Percentiles rank a stretch among this genome's conserved stretches.
phyloP scores from a whole-genome alignment of 1,140 invertebrate species.

The Anoplophora glabripennis region DNA sequence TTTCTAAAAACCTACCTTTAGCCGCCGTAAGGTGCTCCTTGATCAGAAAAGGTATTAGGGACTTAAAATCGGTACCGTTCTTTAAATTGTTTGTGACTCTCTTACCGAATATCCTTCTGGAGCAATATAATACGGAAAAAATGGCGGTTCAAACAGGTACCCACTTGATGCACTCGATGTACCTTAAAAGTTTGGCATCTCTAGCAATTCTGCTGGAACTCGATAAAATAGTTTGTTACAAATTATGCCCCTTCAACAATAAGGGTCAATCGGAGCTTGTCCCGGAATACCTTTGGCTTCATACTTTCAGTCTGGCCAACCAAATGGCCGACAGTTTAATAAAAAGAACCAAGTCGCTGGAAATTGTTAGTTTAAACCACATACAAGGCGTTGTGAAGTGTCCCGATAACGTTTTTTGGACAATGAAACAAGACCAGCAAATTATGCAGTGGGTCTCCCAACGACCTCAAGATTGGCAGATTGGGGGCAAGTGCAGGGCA shows the following conservation, averaged over 20 bases:
- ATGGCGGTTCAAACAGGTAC: slow-evolving; percentile 56
- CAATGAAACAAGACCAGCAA: slow-evolving; percentile 59
- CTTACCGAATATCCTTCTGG: slow-evolving; percentile 54
- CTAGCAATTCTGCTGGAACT: slow-evolving; percentile 57
- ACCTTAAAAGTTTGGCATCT: slow-evolving; percentile 59
- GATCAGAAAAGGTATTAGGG: slow-evolving; percentile 53
- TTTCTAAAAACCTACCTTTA: slow-evolving; percentile 51
- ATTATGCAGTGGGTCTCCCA: slow-evolving; percentile 64
- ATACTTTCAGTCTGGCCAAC: slow-evolving; percentile 55
- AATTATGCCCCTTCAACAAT: slow-evolving; percentile 50
- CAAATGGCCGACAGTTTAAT: slow-evolving; percentile 58
- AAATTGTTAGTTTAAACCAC: slow-evolving; percentile 45
- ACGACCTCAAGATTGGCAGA: slow-evolving; percentile 65
- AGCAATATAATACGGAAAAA: slow-evolving; percentile 62
- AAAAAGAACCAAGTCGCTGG: slow-evolving; percentile 52
- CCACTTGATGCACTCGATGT: slow-evolving; percentile 60
- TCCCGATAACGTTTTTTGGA: slow-evolving; percentile 54
- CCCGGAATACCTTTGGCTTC: slow-evolving; percentile 61
- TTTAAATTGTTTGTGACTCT: slow-evolving; percentile 54
- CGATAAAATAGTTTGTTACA: slow-evolving; percentile 57
- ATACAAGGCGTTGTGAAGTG: slow-evolving; percentile 38
- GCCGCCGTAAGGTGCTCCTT: slow-evolving; percentile 54
- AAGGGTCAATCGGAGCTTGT: slow-evolving; percentile 41
- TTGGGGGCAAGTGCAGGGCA: slow-evolving; percentile 54
- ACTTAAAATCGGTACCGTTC: slow-evolving; percentile 57